Evolutionary conservation across 2,113 vertebrate species (phyloP), one percentile per base, ranked within the genome.

Genomic region (Fulmarus glacialis): DNA sequence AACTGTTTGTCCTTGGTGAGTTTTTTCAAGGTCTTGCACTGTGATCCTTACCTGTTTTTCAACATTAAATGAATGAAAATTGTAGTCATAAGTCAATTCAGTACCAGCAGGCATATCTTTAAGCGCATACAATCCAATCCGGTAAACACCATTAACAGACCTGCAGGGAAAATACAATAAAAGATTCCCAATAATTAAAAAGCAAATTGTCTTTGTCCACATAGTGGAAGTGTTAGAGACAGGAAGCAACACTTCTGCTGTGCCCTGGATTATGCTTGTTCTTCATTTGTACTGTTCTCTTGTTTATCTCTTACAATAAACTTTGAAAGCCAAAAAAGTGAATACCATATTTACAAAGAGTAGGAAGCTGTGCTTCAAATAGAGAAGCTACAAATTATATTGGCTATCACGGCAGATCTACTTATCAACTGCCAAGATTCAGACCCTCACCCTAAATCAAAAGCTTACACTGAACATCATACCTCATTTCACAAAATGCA

Each of bases 41-140:
- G 43, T 4, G n/a, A 23, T 42, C 40, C 88, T 98, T 95, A 99
- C 99, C 99, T 99, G 99, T 90, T 99, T 99, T 79, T 99, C 99
- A 26, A 99, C 99, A 40, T 99, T 99, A 96, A 99, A 99, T 42
- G 99, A 99, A 96, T 99, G 99, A 96, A 99, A 99, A 95, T 99
- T 99, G 98, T 99, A 99, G 97, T 99, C 99, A 0, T 99, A 99
- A 45, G 99, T 99, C 95, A 99, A 98, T 81, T 99, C 99, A 1
- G 98, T 99, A 32, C 99, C 99, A 17, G 99, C 99, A 86, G 89
- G 98, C 98, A 99, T 99, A 70, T 99, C 99, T 96, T 99, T 99
- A 79, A 99, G 98, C 1, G 99, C 99, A 55, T 99, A 99, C 34
- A 99, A 98, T 29, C 99, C 99, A 10, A 99, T 99, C 85, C 99